Evolutionary conservation across 2,113 vertebrate species (phyloP), one percentile per base, ranked within the genome.

Genomic region (Phyllostomus hastatus): DNA sequence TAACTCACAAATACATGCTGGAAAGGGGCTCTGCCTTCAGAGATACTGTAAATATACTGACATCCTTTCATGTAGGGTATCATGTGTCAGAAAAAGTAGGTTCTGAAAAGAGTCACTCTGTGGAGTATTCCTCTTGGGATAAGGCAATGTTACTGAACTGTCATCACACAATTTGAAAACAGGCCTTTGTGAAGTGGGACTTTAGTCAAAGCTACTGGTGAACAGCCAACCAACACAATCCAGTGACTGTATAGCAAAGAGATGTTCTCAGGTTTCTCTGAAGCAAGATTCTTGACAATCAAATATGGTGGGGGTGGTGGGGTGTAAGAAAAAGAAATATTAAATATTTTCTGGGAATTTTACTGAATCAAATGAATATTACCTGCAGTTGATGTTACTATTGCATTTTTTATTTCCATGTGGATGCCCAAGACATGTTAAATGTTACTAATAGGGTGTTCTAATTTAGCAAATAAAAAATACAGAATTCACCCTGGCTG

Each of bases 391-490:
- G 12, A 59, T 28, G 16, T 70, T 87, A 28, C 5, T 12, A 48
- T 80, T 88, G 28, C 75, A 52, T 91, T 82, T 82, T 81, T 82
- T 84, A 64, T 92, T 94, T 88, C 82, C 54, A 94, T 85, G 52
- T 90, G 26, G 22, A 76, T 91, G 54, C 26, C 48, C 12, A 64
- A 31, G 31, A 46, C 48, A 64, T 24, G 28, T 76, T 88, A 83
- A 72, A 28, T 79, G 31, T 64, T 95, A 22, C 33, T 9, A 10
- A 16, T 17, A 50, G 26, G 14, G 11, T 73, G 22, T 5, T 24
- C 59, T 91, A 22, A 90, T 64, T 87, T 76, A 88, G 70, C 59
- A 94, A 84, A 84, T 69, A 31, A 95, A 95, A 96, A 96, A 52
- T 67, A 70, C 6, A 50, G 11, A 82, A 86, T 50, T 50, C 31